Evolutionary conservation across 2,113 vertebrate species (phyloP), one percentile per base, ranked within the genome.

Genomic region (Irena cyanogastra): DNA sequence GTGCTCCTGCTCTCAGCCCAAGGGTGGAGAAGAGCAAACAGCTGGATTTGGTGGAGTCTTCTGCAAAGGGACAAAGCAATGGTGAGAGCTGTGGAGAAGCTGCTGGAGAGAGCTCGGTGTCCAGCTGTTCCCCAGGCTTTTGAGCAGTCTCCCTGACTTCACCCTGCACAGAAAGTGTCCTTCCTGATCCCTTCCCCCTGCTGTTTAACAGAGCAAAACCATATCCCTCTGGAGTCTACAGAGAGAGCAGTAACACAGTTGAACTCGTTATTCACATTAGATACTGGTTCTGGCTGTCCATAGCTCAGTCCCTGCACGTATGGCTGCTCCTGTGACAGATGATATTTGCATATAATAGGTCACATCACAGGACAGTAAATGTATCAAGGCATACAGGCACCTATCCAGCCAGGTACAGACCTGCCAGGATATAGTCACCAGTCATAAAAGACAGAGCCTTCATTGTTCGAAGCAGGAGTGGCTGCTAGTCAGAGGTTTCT

Each of bases 181-280:
- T 41, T 53, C 52, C 86, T 57, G 37, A 57, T 74, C 45, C 30
- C 21, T 49, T 78, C 11, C 7, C 27, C n/a, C 54, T 75, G 37
- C 33, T 69, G 27, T 61, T 60, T 33, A 70, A 39, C 12, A 49
- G 16, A 44, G 27, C n/a, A 70, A 84, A 65, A 45, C 8, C 64
- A 56, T 14, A 63, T 39, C 22, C 63, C 44, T 35, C 33, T 30
- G 20, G 13, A 50, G 10, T 9, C 88, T 39, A 42, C 16, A 44
- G 42, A 77, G 41, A 69, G 27, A 81, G 72, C 22, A 76, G 50
- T 30, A 57, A 80, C 35, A 54, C 2, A 13, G 39, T 1, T 57
- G 35, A 87, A 84, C 45, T 78, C 2, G 0, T 44, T n/a, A 37
- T 13, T 64, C 27, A 31, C 1, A 0, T 76, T 30, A 47, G 19